Base-by-base conservation (phyloP, 2,797 vertebrate species). In the Staurois parvus region DNA sequence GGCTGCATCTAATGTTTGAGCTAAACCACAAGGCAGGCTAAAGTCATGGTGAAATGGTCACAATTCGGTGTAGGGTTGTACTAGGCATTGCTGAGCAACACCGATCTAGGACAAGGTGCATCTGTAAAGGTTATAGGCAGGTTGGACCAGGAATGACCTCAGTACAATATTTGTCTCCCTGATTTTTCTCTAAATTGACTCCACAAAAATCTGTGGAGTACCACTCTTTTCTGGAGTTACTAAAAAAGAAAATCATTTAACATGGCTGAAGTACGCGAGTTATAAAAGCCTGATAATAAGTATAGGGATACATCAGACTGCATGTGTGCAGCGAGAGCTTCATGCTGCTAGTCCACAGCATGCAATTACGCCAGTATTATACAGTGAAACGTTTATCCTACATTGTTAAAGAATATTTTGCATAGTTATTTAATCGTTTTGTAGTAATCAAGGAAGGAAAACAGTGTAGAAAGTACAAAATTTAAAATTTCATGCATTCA, bases 371-470 rank as follows among this genome's bases (percentile, higher is more conserved):
- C 52, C 34, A 34, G 30, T 42, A 72, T 42, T 29, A 37, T 3
- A 34, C n/a, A 40, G 30, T 11, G 32, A 52, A 34, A 24, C n/a
- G 32, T 62, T 73, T 59, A 32, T 30, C 56, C 70, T 75, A 66
- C 29, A 29, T 74, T 59, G 66, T 59, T 76, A 62, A 52, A 32
- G 34, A 45, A 76, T 40, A 62, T 24, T 40, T 84, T 84, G 83
- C 83, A 84, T 84, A 84, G 83, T 84, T 45, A 59, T 30, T 79
- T 45, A 56, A 45, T 19, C 28, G 3, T 37, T 77, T 70, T 76
- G 62, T 30, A 56, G 30, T 76, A 32, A 37, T 34, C 6, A 17
- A 56, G 62, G 30, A 66, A 59, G 62, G 9, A 17, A 34, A 37
- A 37, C 19, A 28, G 40, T 42, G 26, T 26, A 6, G 56, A 42